Base-by-base conservation (phyloP, 1,140 invertebrate genomes). In the Neuroterus valhalla region DNA sequence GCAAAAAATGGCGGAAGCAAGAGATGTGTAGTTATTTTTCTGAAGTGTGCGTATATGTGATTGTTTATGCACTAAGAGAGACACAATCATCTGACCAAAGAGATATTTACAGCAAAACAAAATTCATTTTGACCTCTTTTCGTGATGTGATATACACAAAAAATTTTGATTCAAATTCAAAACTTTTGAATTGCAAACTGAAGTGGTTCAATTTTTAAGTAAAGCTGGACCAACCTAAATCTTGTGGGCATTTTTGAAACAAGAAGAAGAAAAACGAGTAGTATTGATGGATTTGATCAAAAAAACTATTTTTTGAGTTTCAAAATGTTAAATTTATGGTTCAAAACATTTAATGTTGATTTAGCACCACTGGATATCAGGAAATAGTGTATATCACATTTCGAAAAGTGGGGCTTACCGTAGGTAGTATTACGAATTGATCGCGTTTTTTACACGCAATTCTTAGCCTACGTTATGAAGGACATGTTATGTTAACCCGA, bases 371-470 rank as follows among this genome's bases (percentile, higher is more conserved):
- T n/a, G n/a, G n/a, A n/a, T n/a, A n/a, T n/a, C n/a, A n/a, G n/a
- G n/a, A n/a, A n/a, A n/a, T n/a, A n/a, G n/a, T n/a, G n/a, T n/a
- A n/a, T n/a, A 68, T 68, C 21, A 15, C 19, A 44, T 43, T 68
- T 23, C 19, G 21, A 68, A 44, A 44, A 44, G 38, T 43, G 66
- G 17, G 6, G 12, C 23, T 48, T 44, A 55, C 26, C 14, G 17
- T 68, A 68, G 50, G 67, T 52, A 55, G 46, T 55, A 68, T 68
- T 55, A 67, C 50, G 69, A 67, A 42, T 42, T 69, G 42, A 48
- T 48, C 55, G 55, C 12, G 42, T 48, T 71, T 70, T 43, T 19
- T 67, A 21, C 66, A 67, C 45, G 26, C 43, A 68, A 43, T 55
- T 62, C 14, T 73, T 26, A 43, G 23, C 17, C 44, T 66, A 44